These are phyloP conservation scores for Glossophaga mutica DNA, from an alignment of 2,797 vertebrate species.

Conservation along the genomic window DNA sequence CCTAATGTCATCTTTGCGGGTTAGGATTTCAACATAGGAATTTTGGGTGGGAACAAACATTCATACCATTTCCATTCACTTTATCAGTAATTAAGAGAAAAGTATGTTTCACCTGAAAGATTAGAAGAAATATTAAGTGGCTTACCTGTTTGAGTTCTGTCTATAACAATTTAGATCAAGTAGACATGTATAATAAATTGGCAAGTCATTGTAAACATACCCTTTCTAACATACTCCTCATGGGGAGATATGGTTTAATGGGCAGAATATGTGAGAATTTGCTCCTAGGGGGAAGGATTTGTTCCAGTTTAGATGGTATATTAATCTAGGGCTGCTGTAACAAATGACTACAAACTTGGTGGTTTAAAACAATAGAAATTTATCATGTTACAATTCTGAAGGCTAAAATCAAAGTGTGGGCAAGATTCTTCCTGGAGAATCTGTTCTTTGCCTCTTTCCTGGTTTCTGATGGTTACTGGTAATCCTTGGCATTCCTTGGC, in stretches of 20 bases:
- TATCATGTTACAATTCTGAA: background rate
- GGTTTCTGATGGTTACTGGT: background rate
- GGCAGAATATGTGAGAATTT: constrained; percentile 8
- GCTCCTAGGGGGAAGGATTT: background rate
- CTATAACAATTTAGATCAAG: constrained; percentile 29
- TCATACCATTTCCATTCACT: background rate
- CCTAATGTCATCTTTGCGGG: background rate
- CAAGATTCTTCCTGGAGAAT: background rate
- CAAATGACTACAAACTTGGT: background rate
- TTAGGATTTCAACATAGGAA: background rate
- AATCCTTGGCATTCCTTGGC: background rate
- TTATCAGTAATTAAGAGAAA: constrained; percentile 18
- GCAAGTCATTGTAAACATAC: background rate
- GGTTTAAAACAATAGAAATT: background rate
- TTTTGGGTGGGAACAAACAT: background rate
- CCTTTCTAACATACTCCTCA: background rate
- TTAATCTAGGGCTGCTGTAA: background rate
- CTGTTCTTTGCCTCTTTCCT: background rate
- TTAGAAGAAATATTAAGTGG: background rate
- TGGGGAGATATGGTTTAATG: background rate
- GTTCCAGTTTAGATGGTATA: background rate
- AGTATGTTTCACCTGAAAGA: background rate
- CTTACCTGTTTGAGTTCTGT: background rate
- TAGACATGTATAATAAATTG: background rate
- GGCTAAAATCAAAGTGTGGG: background rate